phyloP scores from a whole-genome alignment of 2,888 invertebrate genomes.

The Loripinus fragilis region DNA sequence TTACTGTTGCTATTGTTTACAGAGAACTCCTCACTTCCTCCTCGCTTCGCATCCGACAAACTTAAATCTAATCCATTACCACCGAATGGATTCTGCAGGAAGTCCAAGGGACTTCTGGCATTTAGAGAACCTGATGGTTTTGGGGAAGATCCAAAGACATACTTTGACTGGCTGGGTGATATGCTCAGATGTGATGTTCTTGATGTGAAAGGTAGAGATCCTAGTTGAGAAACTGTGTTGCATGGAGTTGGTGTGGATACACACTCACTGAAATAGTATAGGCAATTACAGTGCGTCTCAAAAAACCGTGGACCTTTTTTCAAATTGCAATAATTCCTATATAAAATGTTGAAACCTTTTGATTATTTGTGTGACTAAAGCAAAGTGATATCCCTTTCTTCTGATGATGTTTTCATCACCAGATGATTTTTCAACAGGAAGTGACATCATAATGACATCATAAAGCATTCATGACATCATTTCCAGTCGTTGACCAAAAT shows the following conservation, averaged over 20 bases:
- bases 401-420: no score
- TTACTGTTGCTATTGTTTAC: constrained; percentile 47
- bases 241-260: constrained; percentile 55
- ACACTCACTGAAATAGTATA: constrained; percentile 61
- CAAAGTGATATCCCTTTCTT: no score
- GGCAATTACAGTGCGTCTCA: no score
- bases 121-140: constrained; percentile 22
- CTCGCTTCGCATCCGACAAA: constrained; percentile 41
- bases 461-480: no score
- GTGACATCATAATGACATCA: no score
- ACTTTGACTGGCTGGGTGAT: neutral
- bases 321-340: no score
- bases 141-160: neutral
- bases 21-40: constrained; percentile 72
- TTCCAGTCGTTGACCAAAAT: no score
- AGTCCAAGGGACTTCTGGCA: constrained; percentile 45
- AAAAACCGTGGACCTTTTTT: no score
- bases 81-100: constrained; percentile 64
- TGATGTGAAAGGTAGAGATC: neutral
- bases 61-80: constrained; percentile 47
- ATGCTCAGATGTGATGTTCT: neutral
- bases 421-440: no score
- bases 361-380: no score
- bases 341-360: no score
- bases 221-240: constrained; percentile 48